Base-by-base conservation (phyloP, 2,888 invertebrate species). In the Aleiodes leptofemur region DNA sequence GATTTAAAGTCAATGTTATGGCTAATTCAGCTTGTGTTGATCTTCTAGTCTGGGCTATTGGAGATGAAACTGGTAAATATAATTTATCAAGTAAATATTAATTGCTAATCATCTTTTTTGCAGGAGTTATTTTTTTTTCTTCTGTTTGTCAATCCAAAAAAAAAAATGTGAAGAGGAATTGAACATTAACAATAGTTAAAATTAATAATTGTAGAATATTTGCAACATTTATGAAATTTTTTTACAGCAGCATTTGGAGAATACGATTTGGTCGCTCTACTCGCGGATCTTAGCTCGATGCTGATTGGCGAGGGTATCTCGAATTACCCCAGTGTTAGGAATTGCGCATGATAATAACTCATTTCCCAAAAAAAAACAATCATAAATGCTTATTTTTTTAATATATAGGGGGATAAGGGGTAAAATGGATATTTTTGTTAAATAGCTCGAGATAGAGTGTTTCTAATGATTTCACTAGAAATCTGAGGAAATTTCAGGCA, bases 21-120 rank as follows among this genome's bases (percentile, higher is more conserved):
- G 97, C 98, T 0, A 98, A 98, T 90, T 97, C 98, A 0, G 98
- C 98, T 0, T 99, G 98, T 86, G 97, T 99, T 0, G 98, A 99
- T 90, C 91, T 99, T 7, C 92, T 99, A 1, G 98, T 99, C 43
- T 99, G 99, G 99, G 98, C 98, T 0, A 97, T 98, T 81, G 95
- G 96, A 0, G 98, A 98, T 89, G 98, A 98, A 91, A 96, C 96
- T 86, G 97, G 98, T 97, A 89, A 91, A 48, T 76, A 55, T 23
- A 57, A 14, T 29, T 74, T 56, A 51, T 68, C 23, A 16, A 61
- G 13, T 13, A 13, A 23, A 66, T 38, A 11, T 31, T 43, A 23
- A 48, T 38, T 61, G 31, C 31, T 59, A 16, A 51, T 57, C 34
- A 29, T 59, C n/a, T 51, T 34, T 11, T 59, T 61, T 61, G 61